Evolutionary conservation across 2,113 vertebrate genomes (phyloP).

Genomic region (Fregata magnificens): DNA sequence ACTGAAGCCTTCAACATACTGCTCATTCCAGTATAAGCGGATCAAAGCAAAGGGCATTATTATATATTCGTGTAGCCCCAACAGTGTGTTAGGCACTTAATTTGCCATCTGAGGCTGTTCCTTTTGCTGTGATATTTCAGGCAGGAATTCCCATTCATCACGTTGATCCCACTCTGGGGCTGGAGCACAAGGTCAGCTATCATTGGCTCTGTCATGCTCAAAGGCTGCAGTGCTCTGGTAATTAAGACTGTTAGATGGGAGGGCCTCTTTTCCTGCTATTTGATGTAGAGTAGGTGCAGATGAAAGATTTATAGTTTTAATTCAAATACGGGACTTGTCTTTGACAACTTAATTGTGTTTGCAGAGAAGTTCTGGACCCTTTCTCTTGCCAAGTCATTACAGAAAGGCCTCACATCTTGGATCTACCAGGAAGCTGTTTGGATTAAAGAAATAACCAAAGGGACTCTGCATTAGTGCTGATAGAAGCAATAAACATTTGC

Average conservation of each 20-base stretch:
- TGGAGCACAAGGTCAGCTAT: conserved; percentile 39
- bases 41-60: not conserved
- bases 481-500: not conserved
- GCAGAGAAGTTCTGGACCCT: conserved; percentile 47
- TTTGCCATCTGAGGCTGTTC: conserved; percentile 14
- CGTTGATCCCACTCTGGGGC: not conserved
- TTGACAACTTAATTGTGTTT: conserved; percentile 63
- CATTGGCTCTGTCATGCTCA: conserved; percentile 3
- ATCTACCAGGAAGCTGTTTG: conserved; percentile 29
- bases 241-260: conserved; percentile 28
- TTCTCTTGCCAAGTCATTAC: conserved; percentile 29
- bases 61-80: conserved; percentile 19
- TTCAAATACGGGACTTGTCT: conserved; percentile 43
- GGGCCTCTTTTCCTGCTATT: conserved; percentile 29
- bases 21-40: not conserved
- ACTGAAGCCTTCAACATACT: not conserved
- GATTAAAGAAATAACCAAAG: conserved; percentile 27
- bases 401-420: conserved; percentile 26
- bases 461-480: not conserved
- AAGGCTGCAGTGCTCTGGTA: conserved; percentile 10
- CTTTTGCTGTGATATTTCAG: conserved; percentile 12
- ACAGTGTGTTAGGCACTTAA: conserved; percentile 13
- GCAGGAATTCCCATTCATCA: conserved; percentile 14
- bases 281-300: conserved; percentile 3
- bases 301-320: conserved; percentile 55